Conservation (phyloP, 1,140 invertebrate species). For the Ips nitidus region DNA sequence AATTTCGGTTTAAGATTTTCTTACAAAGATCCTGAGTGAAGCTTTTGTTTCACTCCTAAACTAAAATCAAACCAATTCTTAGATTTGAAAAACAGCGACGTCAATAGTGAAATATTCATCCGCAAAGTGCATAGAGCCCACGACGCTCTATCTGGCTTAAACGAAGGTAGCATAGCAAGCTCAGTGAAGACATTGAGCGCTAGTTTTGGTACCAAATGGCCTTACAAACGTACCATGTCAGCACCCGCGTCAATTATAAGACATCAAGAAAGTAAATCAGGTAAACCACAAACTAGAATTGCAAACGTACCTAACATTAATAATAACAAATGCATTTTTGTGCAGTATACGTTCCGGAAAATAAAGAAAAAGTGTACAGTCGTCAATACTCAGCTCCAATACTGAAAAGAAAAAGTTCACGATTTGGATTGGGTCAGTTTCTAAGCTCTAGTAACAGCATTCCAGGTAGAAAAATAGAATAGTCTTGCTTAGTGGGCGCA, state of each 20-base stretch:
- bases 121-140: constrained; percentile 87
- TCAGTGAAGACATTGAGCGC: constrained; percentile 81
- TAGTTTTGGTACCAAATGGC: constrained; percentile 90
- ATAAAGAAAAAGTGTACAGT: constrained; percentile 85
- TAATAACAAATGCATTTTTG: constrained; percentile 7
- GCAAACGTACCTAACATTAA: neutral
- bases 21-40: neutral
- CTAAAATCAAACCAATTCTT: neutral
- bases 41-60: too few species aligned
- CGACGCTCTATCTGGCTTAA: constrained; percentile 76
- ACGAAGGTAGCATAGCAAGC: constrained; percentile 60
- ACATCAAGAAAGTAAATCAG: constrained; percentile 71
- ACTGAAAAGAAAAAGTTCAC: constrained; percentile 86
- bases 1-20: constrained; percentile 14
- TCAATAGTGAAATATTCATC: constrained; percentile 85
- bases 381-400: constrained; percentile 87
- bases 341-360: constrained; percentile 56
- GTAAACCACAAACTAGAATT: constrained; percentile 53
- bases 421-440: constrained; percentile 88
- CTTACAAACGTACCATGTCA: constrained; percentile 92
- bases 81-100: constrained; percentile 90
- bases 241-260: constrained; percentile 81
- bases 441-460: constrained; percentile 66
- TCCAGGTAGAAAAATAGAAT: constrained; percentile 61
- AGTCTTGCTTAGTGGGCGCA: constrained; percentile 52